Base-by-base conservation (phyloP, 2,888 invertebrate genomes). In the Yponomeuta malinellus region DNA sequence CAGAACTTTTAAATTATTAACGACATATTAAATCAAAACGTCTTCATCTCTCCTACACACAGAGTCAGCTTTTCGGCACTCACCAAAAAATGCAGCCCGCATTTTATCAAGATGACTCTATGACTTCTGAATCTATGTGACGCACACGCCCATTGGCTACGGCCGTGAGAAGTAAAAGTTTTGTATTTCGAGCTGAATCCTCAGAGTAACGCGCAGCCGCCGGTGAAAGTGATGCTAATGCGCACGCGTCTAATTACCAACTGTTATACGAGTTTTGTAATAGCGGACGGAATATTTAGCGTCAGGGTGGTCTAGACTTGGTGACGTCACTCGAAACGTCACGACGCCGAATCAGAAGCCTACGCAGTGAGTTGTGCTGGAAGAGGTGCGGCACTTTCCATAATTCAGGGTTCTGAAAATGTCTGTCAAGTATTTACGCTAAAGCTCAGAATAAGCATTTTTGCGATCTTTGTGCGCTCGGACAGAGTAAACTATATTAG, bases 91-190 rank as follows among this genome's bases (percentile, higher is more conserved):
- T 43, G 8, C 3, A 1, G 33, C 33, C 33, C 43, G 1, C 43
- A 43, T 5, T 8, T 43, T 5, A 43, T 33, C 43, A 43, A 43
- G 43, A 43, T 8, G 43, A 6, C 43, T 43, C 43, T 43, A 43
- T 8, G 43, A 43, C 52, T 59, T 15, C 52, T 5, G 5, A 59
- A 59, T 59, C 52, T 59, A 59, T 59, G 15, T 2, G 2, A 12
- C 52, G 12, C 52, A 3, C 12, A 15, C 10, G 2, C 52, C 65
- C 65, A 65, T 65, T 65, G 65, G 31, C 65, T 10, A 33, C 65
- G 29, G 65, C 65, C 65, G 31, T 65, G 65, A 65, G 65, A 65
- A 65, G 52, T 65, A 33, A 65, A 65, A 65, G 65, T 65, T 31
- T 8, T 31, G 12, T 8, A 52, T 59, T 59, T 59, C 52, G 52